Base-by-base conservation (phyloP, 2,113 vertebrate species). In the Chinchilla lanigera region DNA sequence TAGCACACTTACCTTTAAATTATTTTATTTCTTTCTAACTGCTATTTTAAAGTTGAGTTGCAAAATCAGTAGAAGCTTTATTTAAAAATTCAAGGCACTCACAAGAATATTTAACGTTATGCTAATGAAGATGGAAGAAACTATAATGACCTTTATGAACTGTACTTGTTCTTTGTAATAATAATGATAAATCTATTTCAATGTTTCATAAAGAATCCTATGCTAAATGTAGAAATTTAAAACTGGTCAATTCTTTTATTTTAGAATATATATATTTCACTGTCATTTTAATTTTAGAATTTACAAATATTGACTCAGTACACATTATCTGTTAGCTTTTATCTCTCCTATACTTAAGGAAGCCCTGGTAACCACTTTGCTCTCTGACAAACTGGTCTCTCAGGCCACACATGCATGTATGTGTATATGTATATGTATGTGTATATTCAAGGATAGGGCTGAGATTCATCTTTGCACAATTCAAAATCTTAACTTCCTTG, bases 21-120 rank as follows among this genome's bases (percentile, higher is more conserved):
- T 94, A 83, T n/a, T 93, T 92, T 83, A 65, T 92, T 86, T 22
- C 24, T 83, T 93, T 93, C 26, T 86, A 75, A 78, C 30, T 86
- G 47, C n/a, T 24, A 83, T 19, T 8, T 41, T 89, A 80, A 94
- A 19, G 20, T 56, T 90, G 56, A 91, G 19, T n/a, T 91, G 35
- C 12, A 41, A 96, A 95, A 81, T 24, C 8, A 90, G 28, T 14
- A 84, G n/a, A 94, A 86, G 8, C 20, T 91, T 89, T 81, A 78
- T 63, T 86, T 94, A 47, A 71, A 95, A 65, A 35, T 54, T 54
- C 58, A 14, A 95, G 38, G 47, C 47, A 50, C 47, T 58, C 60
- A 96, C 38, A 86, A 86, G 85, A 85, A 93, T 90, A 12, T 13
- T 77, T 85, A 95, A 88, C 73, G 52, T 52, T 50, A 41, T 35